phyloP scores from a whole-genome alignment of 2,113 vertebrate species.

The Lutjanus erythropterus region DNA sequence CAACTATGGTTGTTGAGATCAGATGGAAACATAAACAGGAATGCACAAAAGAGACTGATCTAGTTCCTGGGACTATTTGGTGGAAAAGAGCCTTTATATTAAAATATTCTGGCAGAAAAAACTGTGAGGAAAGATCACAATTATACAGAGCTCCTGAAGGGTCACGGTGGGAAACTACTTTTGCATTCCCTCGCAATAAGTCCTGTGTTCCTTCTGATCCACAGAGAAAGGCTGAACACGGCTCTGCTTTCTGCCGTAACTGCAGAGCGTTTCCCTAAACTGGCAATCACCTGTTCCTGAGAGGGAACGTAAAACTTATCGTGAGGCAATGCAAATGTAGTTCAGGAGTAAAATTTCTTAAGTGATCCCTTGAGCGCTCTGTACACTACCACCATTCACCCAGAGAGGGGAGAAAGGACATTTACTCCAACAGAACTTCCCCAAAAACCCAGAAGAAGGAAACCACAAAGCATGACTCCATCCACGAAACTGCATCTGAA shows the following conservation, averaged over 20 bases:
- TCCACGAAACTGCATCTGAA: conserved; percentile 31
- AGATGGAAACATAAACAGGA: background rate
- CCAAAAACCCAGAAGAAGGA: conserved; percentile 40
- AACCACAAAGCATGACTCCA: conserved; percentile 54
- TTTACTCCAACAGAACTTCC: conserved; percentile 3
- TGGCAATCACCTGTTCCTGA: background rate
- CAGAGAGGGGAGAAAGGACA: conserved; percentile 21
- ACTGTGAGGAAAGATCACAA: background rate
- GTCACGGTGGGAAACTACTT: background rate
- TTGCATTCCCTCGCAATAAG: background rate
- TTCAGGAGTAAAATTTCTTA: background rate
- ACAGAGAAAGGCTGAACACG: background rate
- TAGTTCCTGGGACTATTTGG: background rate
- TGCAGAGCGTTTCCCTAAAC: background rate
- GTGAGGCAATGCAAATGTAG: background rate
- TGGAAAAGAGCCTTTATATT: conserved; percentile 42
- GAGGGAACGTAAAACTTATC: background rate
- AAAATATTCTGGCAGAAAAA: background rate
- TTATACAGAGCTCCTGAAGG: background rate
- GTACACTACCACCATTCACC: conserved; percentile 37
- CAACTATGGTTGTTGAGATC: background rate
- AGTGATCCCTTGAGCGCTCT: background rate
- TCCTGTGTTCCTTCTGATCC: background rate
- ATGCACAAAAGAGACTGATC: background rate
- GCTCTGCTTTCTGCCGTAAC: background rate